Conservation (phyloP, 2,113 vertebrate genomes). For the Sturnus vulgaris region DNA sequence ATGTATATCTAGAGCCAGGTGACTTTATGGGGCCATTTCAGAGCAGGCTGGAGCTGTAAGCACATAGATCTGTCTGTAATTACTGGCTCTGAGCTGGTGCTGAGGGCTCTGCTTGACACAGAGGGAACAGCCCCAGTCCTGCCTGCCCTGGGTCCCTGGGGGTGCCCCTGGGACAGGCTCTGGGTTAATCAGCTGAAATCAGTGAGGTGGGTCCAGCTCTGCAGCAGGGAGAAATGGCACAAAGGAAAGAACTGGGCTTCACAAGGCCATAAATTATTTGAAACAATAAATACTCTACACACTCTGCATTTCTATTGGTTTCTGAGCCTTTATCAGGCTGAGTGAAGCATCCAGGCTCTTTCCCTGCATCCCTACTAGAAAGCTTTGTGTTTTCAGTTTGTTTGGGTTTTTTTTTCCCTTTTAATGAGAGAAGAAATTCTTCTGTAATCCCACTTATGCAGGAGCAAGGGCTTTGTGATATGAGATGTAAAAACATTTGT, state of each 20-base stretch:
- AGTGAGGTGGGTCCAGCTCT: neutral
- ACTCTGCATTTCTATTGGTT: neutral
- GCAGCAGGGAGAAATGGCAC: neutral
- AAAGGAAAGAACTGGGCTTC: neutral
- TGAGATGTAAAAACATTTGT: neutral
- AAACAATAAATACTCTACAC: neutral
- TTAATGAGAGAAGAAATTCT: constrained; percentile 2
- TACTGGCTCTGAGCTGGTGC: neutral
- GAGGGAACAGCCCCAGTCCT: neutral
- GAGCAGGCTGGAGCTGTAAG: neutral
- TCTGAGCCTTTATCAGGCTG: neutral
- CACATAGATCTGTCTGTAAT: neutral
- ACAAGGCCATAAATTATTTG: neutral
- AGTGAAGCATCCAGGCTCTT: neutral
- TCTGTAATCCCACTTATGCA: neutral
- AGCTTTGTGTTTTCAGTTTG: neutral
- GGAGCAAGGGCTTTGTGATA: neutral
- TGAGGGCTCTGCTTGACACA: neutral
- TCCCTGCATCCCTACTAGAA: neutral
- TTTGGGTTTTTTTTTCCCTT: neutral
- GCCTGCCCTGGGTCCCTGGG: neutral
- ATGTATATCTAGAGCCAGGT: neutral
- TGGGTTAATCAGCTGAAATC: neutral
- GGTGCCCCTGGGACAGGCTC: neutral
- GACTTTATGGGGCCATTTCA: constrained; percentile 29